Evolutionary conservation across 2,888 invertebrate genomes (phyloP).

Genomic region (Cantharis nigra): DNA sequence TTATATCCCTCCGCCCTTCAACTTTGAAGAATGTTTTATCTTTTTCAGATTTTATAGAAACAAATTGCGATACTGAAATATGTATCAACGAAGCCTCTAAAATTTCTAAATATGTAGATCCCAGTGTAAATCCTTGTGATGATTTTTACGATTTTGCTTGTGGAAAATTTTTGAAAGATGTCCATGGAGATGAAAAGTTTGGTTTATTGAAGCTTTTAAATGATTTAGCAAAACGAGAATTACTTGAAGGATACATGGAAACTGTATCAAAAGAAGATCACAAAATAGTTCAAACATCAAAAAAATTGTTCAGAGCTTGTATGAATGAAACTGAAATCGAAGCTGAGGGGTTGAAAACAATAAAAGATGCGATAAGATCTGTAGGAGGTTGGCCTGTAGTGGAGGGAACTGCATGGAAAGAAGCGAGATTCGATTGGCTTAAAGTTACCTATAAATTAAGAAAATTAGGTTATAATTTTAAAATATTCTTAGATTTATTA

Average conservation of each 20-base stretch:
- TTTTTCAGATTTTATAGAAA: neutral
- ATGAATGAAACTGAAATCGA: conserved; percentile 48
- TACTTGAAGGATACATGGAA: conserved; percentile 27
- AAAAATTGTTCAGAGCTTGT: conserved; percentile 45
- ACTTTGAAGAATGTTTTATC: neutral
- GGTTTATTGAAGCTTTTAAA: neutral
- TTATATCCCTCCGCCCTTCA: no score
- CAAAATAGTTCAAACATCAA: conserved; percentile 33
- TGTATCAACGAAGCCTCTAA: conserved; percentile 18
- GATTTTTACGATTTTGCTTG: conserved; percentile 18
- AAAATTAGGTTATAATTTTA: conserved; percentile 46
- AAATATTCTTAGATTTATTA: conserved; percentile 44
- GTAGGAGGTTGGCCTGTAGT: conserved; percentile 66
- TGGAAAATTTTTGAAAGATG: conserved; percentile 8
- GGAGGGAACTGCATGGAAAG: conserved; percentile 55
- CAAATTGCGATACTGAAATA: conserved; percentile 4
- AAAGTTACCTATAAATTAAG: conserved; percentile 46
- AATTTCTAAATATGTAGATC: conserved; percentile 6
- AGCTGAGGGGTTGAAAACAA: conserved; percentile 44
- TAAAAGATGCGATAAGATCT: conserved; percentile 50
- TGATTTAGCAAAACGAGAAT: neutral
- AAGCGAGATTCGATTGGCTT: conserved; percentile 50
- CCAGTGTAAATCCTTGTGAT: conserved; percentile 17
- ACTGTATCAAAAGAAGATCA: conserved; percentile 26
- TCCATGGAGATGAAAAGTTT: conserved; percentile 14